Percentiles rank a stretch among this genome's conserved stretches.
Conservation (phyloP, 2,113 vertebrate species). For the Corvus moneduloides region DNA sequence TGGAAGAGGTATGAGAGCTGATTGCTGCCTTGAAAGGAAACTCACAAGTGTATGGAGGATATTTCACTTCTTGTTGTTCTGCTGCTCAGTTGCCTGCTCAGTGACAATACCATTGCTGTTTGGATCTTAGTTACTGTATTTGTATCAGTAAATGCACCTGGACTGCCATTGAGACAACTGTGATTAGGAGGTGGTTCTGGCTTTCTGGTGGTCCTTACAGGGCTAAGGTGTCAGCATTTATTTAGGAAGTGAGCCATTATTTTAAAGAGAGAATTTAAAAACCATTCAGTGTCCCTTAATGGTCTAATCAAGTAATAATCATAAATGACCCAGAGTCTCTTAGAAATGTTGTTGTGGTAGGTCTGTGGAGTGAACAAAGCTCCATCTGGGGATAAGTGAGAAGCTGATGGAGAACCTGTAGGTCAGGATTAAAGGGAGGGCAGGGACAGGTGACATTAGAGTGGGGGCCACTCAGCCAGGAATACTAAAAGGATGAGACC, state of each 20-base stretch:
- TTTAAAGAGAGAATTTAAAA: neutral
- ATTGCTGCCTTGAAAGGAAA: neutral
- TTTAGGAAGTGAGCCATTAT: neutral
- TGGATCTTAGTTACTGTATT: neutral
- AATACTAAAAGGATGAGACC: neutral
- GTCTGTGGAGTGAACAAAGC: neutral
- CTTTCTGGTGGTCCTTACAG: neutral
- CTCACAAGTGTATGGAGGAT: neutral
- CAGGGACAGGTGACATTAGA: neutral
- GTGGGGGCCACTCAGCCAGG: neutral
- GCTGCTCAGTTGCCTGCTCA: neutral
- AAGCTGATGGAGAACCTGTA: neutral
- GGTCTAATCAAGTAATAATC: neutral
- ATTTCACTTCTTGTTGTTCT: neutral
- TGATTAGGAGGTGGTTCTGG: neutral
- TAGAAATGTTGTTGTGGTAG: neutral
- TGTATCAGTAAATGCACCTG: neutral
- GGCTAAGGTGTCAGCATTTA: neutral
- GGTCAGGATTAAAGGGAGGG: neutral
- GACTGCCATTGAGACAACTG: neutral
- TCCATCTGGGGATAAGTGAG: neutral
- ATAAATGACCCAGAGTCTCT: neutral
- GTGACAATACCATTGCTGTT: neutral
- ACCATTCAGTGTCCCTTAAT: neutral
- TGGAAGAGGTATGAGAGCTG: constrained; percentile 80